phyloP scores from a whole-genome alignment of 2,113 vertebrate species.

The Trochalopteron elliotii region DNA sequence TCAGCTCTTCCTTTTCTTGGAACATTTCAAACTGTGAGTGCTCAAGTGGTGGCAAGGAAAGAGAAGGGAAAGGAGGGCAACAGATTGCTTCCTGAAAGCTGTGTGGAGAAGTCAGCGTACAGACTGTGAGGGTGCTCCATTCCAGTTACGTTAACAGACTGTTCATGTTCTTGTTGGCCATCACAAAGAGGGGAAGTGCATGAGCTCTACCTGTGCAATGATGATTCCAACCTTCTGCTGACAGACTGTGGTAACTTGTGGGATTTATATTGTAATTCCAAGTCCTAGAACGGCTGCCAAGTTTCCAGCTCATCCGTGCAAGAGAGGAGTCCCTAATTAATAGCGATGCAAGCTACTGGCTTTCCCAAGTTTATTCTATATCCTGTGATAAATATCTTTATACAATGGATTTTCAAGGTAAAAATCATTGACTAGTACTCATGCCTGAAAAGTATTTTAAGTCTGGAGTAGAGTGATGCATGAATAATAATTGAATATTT shows the following conservation, averaged over 20 bases:
- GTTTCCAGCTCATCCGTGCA: background rate
- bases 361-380: background rate
- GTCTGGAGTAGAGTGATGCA: background rate
- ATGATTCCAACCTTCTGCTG: background rate
- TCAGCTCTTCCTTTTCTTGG: background rate
- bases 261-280: background rate
- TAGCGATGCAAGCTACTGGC: background rate
- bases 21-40: background rate
- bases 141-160: background rate
- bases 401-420: background rate
- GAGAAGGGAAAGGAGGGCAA: background rate
- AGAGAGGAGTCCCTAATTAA: background rate
- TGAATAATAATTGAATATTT: background rate
- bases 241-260: background rate
- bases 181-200: background rate
- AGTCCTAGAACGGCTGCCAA: background rate
- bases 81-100: background rate
- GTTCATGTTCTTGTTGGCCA: accelerated
- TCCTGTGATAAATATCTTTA: background rate
- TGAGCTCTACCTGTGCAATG: background rate
- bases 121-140: background rate
- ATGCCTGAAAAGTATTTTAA: background rate
- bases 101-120: background rate
- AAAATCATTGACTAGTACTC: background rate
- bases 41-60: background rate